Percentiles rank a stretch among this genome's conserved stretches.
phyloP scores from a whole-genome alignment of 2,113 vertebrate genomes.

The Chlorodrepanis virens region DNA sequence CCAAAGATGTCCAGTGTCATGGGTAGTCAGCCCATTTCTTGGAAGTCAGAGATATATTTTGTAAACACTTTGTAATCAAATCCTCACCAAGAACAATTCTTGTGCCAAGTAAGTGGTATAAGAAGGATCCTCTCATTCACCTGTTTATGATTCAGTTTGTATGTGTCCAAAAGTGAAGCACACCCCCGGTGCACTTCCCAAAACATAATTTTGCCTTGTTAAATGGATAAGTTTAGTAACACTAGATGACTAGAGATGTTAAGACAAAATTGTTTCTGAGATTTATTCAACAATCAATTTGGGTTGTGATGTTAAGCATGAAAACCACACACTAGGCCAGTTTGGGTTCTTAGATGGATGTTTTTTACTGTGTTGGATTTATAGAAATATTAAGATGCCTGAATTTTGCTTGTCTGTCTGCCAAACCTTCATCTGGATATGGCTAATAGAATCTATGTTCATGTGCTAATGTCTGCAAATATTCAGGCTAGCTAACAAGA shows the following conservation, averaged over 20 bases:
- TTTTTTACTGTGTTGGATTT: background rate
- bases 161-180: background rate
- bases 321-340: background rate
- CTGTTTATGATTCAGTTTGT: background rate
- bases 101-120: background rate
- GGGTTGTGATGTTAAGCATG: background rate
- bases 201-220: background rate
- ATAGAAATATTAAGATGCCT: background rate
- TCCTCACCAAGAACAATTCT: background rate
- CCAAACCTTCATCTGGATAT: background rate
- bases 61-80: background rate
- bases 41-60: background rate
- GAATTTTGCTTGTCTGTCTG: background rate
- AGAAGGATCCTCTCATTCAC: background rate
- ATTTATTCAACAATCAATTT: background rate
- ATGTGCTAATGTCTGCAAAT: background rate
- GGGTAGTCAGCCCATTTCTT: background rate
- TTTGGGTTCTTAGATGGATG: background rate
- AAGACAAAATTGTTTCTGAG: background rate
- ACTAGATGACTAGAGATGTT: background rate
- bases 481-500: conserved; percentile 13
- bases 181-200: background rate
- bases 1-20: background rate
- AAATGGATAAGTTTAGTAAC: background rate
- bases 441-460: background rate